Evolutionary conservation across 1,140 invertebrate species (phyloP), one percentile per base, ranked within the genome.

Genomic region (Prorops nasuta): DNA sequence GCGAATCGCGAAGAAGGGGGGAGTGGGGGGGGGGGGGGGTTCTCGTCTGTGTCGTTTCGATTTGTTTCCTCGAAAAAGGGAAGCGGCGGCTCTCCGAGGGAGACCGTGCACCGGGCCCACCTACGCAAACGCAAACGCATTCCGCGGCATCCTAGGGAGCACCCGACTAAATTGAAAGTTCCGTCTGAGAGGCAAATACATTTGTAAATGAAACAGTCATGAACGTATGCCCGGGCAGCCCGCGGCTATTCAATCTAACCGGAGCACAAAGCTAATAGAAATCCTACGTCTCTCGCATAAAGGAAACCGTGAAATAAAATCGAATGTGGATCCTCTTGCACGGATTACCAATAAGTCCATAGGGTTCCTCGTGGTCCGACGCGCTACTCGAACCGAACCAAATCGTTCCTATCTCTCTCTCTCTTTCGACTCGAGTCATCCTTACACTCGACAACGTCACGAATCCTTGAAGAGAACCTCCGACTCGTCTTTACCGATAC

Each of bases 121-220:
- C 4, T 10, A 10, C 24, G 24, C 10, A 28, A 6, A 28, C 10
- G 24, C 4, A 28, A 28, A 42, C 54, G 59, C 49, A 54, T 54
- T 47, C 46, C 47, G 40, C 52, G 50, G 46, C 51, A 54, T 54
- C 54, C 46, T 46, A 42, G 15, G 59, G 60, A 51, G 59, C 63
- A 64, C 72, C 67, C 65, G 63, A 63, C 67, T 69, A 73, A 73
- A 73, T 73, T 73, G 71, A 72, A 73, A 72, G 71, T 72, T 72
- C 54, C 62, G 63, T 68, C 64, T 69, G 65, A 71, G 67, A 70
- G 71, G 59, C 63, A 73, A 72, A 71, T 72, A 71, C 71, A 73
- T 73, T 73, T 72, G 71, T 71, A 72, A 73, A 73, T 73, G 71
- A 73, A 73, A 73, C 67, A 71, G 67, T 71, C 67, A 66, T 64